phyloP scores from a whole-genome alignment of 2,797 vertebrate genomes.

The Lagodon rhomboides region DNA sequence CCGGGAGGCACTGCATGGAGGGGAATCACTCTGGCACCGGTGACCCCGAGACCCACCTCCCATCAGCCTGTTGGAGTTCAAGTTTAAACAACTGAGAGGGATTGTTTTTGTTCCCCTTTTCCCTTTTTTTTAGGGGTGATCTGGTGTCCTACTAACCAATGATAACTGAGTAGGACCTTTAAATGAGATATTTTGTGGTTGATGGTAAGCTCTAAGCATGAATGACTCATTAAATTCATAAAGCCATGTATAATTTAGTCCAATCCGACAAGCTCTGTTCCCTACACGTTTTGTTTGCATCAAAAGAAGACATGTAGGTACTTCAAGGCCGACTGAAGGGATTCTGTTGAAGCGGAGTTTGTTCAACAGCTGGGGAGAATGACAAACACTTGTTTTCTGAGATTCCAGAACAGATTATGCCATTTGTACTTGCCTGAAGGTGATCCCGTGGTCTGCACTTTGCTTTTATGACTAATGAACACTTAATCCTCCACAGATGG shows the following conservation, averaged over 20 bases:
- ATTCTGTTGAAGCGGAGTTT: slow-evolving; percentile 34
- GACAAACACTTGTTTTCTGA: slow-evolving; percentile 70
- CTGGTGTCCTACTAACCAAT: slow-evolving; percentile 48
- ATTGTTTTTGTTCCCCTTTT: slow-evolving; percentile 63
- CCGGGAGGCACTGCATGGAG: slow-evolving; percentile 45
- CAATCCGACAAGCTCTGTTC: slow-evolving; percentile 25
- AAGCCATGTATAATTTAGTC: slow-evolving; percentile 15
- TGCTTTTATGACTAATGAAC: slow-evolving; percentile 73
- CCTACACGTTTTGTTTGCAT: slow-evolving; percentile 18
- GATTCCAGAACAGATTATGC: slow-evolving; percentile 67
- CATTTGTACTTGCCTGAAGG: slow-evolving; percentile 65
- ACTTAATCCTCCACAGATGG: slow-evolving; percentile 76
- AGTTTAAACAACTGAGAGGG: slow-evolving; percentile 77
- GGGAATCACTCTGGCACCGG: slow-evolving; percentile 47
- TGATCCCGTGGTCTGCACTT: slow-evolving; percentile 61
- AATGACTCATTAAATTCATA: slow-evolving; percentile 23
- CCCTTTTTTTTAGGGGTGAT: slow-evolving; percentile 39
- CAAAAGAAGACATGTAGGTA: slow-evolving; percentile 33
- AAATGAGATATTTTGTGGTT: slow-evolving; percentile 47
- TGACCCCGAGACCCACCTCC: slow-evolving; percentile 71
- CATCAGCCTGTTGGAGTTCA: slow-evolving; percentile 74
- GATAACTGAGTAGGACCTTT: slow-evolving; percentile 45
- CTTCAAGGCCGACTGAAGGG: slow-evolving; percentile 31
- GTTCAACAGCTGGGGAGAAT: slow-evolving; percentile 64
- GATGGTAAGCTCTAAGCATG: slow-evolving; percentile 30